Evolutionary conservation across 2,797 vertebrate genomes (phyloP), one percentile per base, ranked within the genome.

Genomic region (Epinephelus malabaricus): DNA sequence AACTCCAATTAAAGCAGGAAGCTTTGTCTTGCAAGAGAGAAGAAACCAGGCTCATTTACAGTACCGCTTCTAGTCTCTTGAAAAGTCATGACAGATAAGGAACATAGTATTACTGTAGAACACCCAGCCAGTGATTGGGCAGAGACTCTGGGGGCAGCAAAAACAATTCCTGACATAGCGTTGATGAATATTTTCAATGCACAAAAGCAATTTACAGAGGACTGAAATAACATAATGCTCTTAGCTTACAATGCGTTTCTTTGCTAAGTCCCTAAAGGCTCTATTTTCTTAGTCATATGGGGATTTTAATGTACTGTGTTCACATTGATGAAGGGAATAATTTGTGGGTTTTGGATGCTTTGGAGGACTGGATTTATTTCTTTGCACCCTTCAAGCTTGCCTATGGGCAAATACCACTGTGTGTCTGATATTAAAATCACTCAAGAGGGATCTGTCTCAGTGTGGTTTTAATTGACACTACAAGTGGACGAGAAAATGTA

Each of bases 1-100:
- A 81, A 81, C 81, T 85, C 91, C 92, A 94, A 91, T 96, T 95
- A 95, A 92, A 88, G 65, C 69, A 53, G 50, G 69, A 73, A 85
- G 77, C 85, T 93, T 92, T 94, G 89, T 94, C 82, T 91, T 80
- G 43, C 75, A 74, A 81, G 68, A 78, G 56, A 88, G 81, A 65
- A 61, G 78, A 90, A 85, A 61, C 81, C 46, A 43, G 84, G 73
- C 92, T 94, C 86, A 94, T 94, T 94, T 94, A 87, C 84, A 76
- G 69, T 46, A 75, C 69, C 67, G 79, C 76, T 90, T 90, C 72
- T 64, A 80, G 73, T 82, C 81, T 87, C 80, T 82, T 84, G 81
- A 89, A 62, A 88, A 91, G 91, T 90, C 87, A 89, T 83, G 87
- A 92, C 91, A 92, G 91, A 92, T 88, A 88, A 89, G 78, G 87